phyloP scores from a whole-genome alignment of 2,888 invertebrate species.

The Archips xylosteana region DNA sequence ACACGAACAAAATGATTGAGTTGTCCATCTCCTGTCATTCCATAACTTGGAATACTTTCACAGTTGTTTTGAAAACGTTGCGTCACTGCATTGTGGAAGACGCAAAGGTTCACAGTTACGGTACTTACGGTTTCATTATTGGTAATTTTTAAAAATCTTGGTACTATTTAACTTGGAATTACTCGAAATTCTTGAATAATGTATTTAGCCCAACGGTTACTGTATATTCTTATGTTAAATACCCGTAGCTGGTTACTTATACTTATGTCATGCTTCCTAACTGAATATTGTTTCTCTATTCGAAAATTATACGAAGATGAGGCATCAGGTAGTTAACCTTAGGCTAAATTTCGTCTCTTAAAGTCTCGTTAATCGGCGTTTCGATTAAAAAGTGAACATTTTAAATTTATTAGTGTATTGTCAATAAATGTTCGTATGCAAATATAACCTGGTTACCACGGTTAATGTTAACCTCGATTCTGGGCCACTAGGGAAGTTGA shows the following conservation, averaged over 20 bases:
- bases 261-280: slow-evolving; percentile 18
- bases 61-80: slow-evolving; percentile 33
- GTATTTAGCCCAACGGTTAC: slow-evolving; percentile 28
- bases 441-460: slow-evolving; percentile 29
- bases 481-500: slow-evolving; percentile 8
- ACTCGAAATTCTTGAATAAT: slow-evolving; percentile 33
- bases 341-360: neutral
- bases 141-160: slow-evolving; percentile 22
- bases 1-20: slow-evolving; percentile 32
- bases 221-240: slow-evolving; percentile 36
- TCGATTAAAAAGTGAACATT: neutral
- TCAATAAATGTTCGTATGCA: slow-evolving; percentile 8
- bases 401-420: slow-evolving; percentile 19
- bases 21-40: slow-evolving; percentile 38
- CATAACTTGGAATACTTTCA: slow-evolving; percentile 37
- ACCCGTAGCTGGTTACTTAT: slow-evolving; percentile 9
- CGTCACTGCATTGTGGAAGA: slow-evolving; percentile 26
- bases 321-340: slow-evolving; percentile 3
- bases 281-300: slow-evolving; percentile 13
- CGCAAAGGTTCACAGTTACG: slow-evolving; percentile 1
- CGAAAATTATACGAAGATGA: slow-evolving; percentile 22
- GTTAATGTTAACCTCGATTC: slow-evolving; percentile 22
- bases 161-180: slow-evolving; percentile 22
- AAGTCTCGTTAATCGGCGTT: neutral
- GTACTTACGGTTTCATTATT: neutral